A percentile compares a stretch with the other conserved stretches of the same genome.
phyloP scores from a whole-genome alignment of 2,888 invertebrate genomes.

The Eubasilissa splendida region DNA sequence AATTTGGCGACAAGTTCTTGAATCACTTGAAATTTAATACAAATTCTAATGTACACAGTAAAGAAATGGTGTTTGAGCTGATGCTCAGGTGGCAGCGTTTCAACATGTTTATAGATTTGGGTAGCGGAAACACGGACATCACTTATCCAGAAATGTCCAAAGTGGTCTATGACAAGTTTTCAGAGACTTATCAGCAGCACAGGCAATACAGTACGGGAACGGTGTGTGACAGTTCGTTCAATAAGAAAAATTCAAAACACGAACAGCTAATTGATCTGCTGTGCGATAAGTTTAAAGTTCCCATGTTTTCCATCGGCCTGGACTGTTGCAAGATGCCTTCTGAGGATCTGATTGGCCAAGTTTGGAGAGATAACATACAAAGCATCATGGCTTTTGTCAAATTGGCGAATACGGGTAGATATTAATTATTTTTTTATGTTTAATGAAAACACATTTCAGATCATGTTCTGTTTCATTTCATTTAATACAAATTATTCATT shows the following conservation, averaged over 20 bases:
- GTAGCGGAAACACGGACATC: constrained; percentile 81
- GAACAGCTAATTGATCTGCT: constrained; percentile 74
- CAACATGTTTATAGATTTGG: constrained; percentile 81
- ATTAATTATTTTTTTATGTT: constrained; percentile 1
- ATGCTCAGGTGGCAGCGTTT: constrained; percentile 79
- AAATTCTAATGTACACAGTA: constrained; percentile 67
- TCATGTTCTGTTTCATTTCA: too few relatives aligned
- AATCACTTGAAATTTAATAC: constrained; percentile 66
- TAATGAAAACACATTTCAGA: not conserved
- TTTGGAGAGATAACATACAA: constrained; percentile 81
- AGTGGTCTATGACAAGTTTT: constrained; percentile 70
- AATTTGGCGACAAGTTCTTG: constrained; percentile 80
- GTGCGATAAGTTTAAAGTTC: constrained; percentile 76
- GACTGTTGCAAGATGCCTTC: constrained; percentile 89
- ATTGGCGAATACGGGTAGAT: constrained; percentile 75
- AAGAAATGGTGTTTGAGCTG: constrained; percentile 76
- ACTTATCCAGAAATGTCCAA: constrained; percentile 68
- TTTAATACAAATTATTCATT: too few relatives aligned
- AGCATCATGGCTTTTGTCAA: constrained; percentile 77
- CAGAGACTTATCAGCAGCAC: constrained; percentile 67
- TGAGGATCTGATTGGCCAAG: constrained; percentile 76
- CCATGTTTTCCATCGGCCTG: constrained; percentile 81
- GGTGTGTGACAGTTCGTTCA: constrained; percentile 60
- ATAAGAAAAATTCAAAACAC: constrained; percentile 62
- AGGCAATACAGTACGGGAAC: constrained; percentile 65